Conservation (phyloP, 1,140 invertebrate genomes). For the Drosophila repletoides region DNA sequence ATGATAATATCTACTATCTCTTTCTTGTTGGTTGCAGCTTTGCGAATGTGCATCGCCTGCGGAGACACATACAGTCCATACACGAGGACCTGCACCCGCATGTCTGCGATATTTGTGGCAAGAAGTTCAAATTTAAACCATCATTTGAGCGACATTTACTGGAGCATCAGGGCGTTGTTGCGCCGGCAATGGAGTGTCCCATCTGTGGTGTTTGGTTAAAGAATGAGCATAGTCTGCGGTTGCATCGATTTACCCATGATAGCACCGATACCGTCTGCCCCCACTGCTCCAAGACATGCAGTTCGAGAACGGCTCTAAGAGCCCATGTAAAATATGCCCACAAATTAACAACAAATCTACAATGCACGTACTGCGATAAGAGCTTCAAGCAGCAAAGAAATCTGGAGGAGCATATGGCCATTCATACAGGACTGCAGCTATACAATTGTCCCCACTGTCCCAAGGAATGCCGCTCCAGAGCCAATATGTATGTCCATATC, state of each 20-base stretch:
- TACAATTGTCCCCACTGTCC: conserved; percentile 80
- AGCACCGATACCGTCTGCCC: conserved; percentile 61
- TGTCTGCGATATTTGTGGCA: conserved; percentile 77
- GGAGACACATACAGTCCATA: conserved; percentile 69
- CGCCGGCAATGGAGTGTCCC: conserved; percentile 63
- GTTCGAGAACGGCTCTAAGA: conserved; percentile 59
- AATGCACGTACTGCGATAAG: conserved; percentile 77
- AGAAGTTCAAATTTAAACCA: conserved; percentile 75
- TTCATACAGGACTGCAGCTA: conserved; percentile 78
- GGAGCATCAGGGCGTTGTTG: conserved; percentile 70
- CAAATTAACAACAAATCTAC: conserved; percentile 61
- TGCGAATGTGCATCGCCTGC: conserved; percentile 60
- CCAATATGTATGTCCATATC: conserved; percentile 82
- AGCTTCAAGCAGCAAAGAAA: conserved; percentile 73
- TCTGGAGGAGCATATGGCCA: conserved; percentile 79
- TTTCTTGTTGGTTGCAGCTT: conserved; percentile 39
- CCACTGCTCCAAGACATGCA: conserved; percentile 62
- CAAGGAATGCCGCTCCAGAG: conserved; percentile 73
- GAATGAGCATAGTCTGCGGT: conserved; percentile 66
- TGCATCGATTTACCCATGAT: conserved; percentile 68
- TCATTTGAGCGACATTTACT: conserved; percentile 68
- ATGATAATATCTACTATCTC: no score
- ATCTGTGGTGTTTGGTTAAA: conserved; percentile 71
- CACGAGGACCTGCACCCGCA: conserved; percentile 70
- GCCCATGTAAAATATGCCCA: conserved; percentile 73